Evolutionary conservation across 2,888 invertebrate species (phyloP).

Genomic region (Leptodirus hochenwartii): DNA sequence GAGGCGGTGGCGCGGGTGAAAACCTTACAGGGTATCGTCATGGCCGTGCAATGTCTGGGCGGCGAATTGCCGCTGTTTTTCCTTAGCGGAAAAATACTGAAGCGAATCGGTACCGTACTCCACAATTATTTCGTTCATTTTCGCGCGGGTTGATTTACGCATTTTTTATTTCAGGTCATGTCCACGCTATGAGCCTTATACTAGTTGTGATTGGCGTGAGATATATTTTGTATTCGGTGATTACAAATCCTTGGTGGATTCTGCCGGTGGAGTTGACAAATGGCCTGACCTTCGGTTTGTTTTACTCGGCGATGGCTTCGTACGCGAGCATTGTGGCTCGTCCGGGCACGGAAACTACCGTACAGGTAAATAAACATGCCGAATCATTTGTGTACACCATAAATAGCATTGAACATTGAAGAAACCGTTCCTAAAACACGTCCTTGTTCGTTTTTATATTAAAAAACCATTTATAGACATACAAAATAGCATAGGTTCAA

Average conservation of each 20-base stretch:
- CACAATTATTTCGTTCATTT: too few species aligned
- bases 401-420: too few species aligned
- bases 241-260: slow-evolving; percentile 67
- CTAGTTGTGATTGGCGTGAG: slow-evolving; percentile 62
- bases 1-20: slow-evolving; percentile 25
- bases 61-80: slow-evolving; percentile 82
- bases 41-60: slow-evolving; percentile 61
- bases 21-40: slow-evolving; percentile 33
- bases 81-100: slow-evolving; percentile 58
- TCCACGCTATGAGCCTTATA: slow-evolving; percentile 68
- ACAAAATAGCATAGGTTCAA: too few species aligned
- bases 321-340: slow-evolving; percentile 73
- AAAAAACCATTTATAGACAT: too few species aligned
- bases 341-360: slow-evolving; percentile 69
- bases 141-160: too few species aligned
- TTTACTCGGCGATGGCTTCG: slow-evolving; percentile 75
- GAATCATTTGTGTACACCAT: too few species aligned
- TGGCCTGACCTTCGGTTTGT: slow-evolving; percentile 76
- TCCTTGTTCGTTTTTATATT: too few species aligned
- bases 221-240: slow-evolving; percentile 62
- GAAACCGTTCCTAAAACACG: too few species aligned
- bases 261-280: slow-evolving; percentile 73
- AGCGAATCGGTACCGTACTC: slow-evolving; percentile 61
- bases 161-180: too few species aligned
- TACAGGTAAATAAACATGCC: slow-evolving; percentile 38